Percentiles rank a stretch among this genome's conserved stretches.
Evolutionary conservation across 2,888 invertebrate species (phyloP).

Genomic region (Holacanthella duospinosa): DNA sequence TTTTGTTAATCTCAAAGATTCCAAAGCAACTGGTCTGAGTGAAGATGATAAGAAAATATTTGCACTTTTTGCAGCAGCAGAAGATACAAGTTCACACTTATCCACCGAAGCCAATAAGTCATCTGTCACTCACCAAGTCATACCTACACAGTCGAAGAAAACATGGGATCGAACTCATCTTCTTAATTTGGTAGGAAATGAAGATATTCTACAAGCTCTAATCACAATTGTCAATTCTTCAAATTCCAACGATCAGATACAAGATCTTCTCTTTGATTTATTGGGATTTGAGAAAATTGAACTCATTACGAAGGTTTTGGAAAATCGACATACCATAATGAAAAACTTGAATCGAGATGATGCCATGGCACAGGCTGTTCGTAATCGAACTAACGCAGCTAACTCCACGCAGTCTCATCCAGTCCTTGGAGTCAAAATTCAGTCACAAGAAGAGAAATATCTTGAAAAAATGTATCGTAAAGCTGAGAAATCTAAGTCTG

Average conservation of each 20-base stretch:
- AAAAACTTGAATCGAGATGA: conserved; percentile 40
- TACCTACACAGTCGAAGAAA: background rate
- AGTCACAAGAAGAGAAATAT: conserved; percentile 71
- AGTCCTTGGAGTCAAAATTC: conserved; percentile 55
- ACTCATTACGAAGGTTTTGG: conserved; percentile 56
- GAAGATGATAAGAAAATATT: conserved; percentile 21
- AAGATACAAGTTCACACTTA: no score
- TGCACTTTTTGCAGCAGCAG: conserved; percentile 11
- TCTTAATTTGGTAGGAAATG: conserved; percentile 37
- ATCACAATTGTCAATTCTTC: conserved; percentile 53
- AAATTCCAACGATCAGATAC: conserved; percentile 56
- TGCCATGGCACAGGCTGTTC: conserved; percentile 22
- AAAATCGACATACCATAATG: conserved; percentile 48
- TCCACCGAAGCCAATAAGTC: background rate
- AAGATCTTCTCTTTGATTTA: conserved; percentile 70
- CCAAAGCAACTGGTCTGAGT: background rate
- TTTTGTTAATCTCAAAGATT: background rate
- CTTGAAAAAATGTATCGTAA: conserved; percentile 65
- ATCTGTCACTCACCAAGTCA: no score
- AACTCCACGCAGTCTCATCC: conserved; percentile 26
- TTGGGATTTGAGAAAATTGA: conserved; percentile 77
- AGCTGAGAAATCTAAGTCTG: conserved; percentile 66
- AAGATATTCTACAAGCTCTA: conserved; percentile 52
- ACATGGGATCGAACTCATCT: conserved; percentile 29
- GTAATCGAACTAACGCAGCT: conserved; percentile 22